These are phyloP conservation scores for Melitaea athalia DNA, from an alignment of 2,888 invertebrate genomes.

Conservation along the genomic window DNA sequence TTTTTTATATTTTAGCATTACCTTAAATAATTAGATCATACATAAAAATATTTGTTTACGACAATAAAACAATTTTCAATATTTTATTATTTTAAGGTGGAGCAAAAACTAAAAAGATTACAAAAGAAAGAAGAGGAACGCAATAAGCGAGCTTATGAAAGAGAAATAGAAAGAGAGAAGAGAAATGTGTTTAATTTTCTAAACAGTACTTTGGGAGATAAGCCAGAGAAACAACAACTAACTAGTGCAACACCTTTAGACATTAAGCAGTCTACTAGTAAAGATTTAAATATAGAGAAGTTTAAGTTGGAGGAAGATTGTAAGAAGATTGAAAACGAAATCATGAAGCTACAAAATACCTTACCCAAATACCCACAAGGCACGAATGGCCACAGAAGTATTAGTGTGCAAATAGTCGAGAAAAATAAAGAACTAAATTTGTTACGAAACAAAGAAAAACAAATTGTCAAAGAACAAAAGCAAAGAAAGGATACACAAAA, in stretches of 20 bases:
- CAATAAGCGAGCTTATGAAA: conserved; percentile 84
- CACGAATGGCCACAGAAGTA: conserved; percentile 83
- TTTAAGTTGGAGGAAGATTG: conserved; percentile 88
- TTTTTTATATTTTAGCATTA: no score
- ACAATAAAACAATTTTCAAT: background rate
- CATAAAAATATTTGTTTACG: background rate
- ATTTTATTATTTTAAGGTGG: conserved; percentile 67
- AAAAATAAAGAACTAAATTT: conserved; percentile 84
- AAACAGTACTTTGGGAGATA: conserved; percentile 83
- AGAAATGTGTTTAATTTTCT: conserved; percentile 90
- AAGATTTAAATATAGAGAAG: conserved; percentile 87
- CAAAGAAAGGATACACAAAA: conserved; percentile 88
- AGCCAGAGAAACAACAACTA: conserved; percentile 46
- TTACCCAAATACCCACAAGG: conserved; percentile 84
- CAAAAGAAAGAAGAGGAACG: conserved; percentile 85
- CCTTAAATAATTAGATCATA: no score
- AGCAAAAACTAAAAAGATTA: conserved; percentile 85
- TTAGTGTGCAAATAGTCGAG: conserved; percentile 83
- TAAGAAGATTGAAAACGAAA: conserved; percentile 85
- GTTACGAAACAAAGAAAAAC: conserved; percentile 83
- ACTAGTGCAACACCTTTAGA: conserved; percentile 47
- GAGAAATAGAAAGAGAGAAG: conserved; percentile 82
- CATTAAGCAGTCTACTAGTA: conserved; percentile 81
- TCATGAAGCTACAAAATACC: conserved; percentile 84
- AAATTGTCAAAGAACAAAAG: conserved; percentile 86